These are phyloP conservation scores for Mirounga angustirostris DNA, from an alignment of 2,113 vertebrate species.

Conservation along the genomic window DNA sequence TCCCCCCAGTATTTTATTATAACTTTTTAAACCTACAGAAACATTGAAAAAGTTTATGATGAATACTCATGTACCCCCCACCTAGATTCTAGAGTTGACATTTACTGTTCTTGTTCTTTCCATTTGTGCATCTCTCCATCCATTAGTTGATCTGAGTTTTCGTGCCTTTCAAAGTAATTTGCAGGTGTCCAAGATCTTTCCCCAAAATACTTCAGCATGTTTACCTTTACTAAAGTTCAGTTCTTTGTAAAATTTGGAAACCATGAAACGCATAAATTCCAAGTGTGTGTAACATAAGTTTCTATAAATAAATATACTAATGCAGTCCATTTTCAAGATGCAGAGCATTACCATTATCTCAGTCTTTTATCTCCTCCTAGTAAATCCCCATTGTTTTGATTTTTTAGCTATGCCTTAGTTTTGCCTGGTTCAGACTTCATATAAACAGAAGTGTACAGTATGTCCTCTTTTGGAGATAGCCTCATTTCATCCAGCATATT, in stretches of 20 bases:
- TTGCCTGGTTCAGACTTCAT: neutral
- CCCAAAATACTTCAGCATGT: neutral
- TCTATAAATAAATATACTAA: neutral
- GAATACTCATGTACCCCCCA: neutral
- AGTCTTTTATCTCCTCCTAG: neutral
- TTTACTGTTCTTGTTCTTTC: neutral
- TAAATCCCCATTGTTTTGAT: neutral
- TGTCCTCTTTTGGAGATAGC: neutral
- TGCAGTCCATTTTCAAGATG: neutral
- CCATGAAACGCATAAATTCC: neutral
- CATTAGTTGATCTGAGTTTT: neutral
- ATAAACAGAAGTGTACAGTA: neutral
- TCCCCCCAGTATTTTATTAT: neutral
- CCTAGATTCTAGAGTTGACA: neutral
- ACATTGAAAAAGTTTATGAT: neutral
- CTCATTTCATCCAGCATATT: neutral
- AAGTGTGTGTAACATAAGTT: neutral
- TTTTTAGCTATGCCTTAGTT: neutral
- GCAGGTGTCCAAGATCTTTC: neutral
- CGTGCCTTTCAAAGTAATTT: neutral
- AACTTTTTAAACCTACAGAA: neutral
- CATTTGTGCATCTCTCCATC: neutral
- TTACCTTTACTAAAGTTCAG: neutral
- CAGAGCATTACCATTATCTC: neutral
- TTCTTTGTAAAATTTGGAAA: conserved; percentile 3